Evolutionary conservation across 2,797 vertebrate genomes (phyloP), one percentile per base, ranked within the genome.

Genomic region (Triplophysa bombifrons): DNA sequence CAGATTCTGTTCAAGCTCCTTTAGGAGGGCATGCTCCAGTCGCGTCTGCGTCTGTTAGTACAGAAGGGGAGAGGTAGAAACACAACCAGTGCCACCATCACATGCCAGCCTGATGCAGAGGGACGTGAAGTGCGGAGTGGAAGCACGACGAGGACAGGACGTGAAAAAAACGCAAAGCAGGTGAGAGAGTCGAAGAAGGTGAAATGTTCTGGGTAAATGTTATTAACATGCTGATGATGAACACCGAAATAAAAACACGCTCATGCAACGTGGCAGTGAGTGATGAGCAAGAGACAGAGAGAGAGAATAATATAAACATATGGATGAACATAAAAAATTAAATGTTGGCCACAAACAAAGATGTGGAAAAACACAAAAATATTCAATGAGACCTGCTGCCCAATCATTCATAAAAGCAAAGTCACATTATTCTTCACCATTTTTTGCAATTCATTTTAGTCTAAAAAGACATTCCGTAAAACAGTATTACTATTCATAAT

Each of bases 71-170:
- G 95, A 98, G 97, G 96, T 96, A 96, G 94, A 98, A 97, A 98
- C 94, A 98, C 96, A 88, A 96, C 97, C 95, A 95, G 97, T 96
- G 98, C 97, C 97, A 96, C 97, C 96, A 94, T 99, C 96, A 98
- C 97, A 96, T 96, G 97, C 98, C 95, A 97, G 97, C 96, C 95
- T 93, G 86, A 95, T 90, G 93, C 90, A 92, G 89, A 92, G 87
- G 85, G 88, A 84, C 20, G 58, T 76, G 82, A 85, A 81, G 86
- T 83, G 85, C 46, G 72, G 53, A 69, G 81, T 22, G 22, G 84
- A 76, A 79, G 78, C 82, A 78, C 48, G 85, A 77, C 74, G 74
- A 74, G 74, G 60, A 72, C 44, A 61, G 53, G 30, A 19, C 1
- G 20, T 38, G 67, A 22, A 27, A 60, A 38, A 83, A 51, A 71